Percentiles rank a stretch among this genome's conserved stretches.
These are phyloP conservation scores for Dicaeum eximium DNA, from an alignment of 2,113 vertebrate species.

Conservation along the genomic window DNA sequence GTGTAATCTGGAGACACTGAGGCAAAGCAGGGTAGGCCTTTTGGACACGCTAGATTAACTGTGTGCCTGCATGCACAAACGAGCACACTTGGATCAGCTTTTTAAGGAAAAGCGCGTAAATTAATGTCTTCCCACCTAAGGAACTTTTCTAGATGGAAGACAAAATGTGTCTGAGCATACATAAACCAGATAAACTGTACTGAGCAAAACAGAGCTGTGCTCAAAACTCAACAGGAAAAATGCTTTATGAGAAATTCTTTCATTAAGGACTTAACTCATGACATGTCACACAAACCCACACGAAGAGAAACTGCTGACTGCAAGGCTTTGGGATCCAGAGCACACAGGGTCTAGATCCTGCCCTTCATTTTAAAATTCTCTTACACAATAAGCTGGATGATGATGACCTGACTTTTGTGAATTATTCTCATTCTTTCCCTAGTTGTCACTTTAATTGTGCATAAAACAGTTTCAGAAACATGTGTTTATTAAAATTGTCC, in stretches of 20 bases:
- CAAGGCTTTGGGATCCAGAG: not conserved
- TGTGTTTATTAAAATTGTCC: not conserved
- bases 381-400: not conserved
- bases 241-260: not conserved
- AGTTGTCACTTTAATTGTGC: not conserved
- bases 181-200: not conserved
- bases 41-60: not conserved
- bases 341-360: not conserved
- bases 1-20: not conserved
- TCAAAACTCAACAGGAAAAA: not conserved
- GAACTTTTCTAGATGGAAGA: not conserved
- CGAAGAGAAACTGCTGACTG: not conserved
- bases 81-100: accelerated
- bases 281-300: not conserved
- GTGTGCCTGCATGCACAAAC: not conserved
- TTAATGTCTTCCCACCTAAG: not conserved
- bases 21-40: not conserved
- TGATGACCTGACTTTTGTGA: not conserved
- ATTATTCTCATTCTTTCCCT: not conserved
- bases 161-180: not conserved
- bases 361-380: not conserved
- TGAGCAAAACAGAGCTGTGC: not conserved
- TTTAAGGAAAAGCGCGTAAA: not conserved
- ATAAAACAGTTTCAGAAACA: not conserved
- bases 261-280: not conserved